Evolutionary conservation across 2,113 vertebrate species (phyloP).

Genomic region (Larimichthys crocea): DNA sequence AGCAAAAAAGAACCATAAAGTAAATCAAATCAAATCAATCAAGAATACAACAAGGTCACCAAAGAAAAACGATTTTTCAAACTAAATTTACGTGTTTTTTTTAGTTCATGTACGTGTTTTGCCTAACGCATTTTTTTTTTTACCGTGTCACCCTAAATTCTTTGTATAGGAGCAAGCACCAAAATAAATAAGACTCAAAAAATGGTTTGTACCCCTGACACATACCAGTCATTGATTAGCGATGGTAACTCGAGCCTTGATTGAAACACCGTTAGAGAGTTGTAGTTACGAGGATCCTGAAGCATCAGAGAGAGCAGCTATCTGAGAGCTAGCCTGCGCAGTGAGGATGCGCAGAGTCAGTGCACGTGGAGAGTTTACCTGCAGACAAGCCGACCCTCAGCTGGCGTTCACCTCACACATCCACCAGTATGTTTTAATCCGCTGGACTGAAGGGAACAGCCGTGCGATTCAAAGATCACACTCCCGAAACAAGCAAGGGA

Average conservation of each 20-base stretch:
- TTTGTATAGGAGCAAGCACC: not conserved
- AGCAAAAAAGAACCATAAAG: too few species aligned
- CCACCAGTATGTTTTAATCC: constrained; percentile 19
- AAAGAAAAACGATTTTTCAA: not conserved
- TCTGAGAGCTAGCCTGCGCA: constrained; percentile 9
- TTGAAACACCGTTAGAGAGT: not conserved
- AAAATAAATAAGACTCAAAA: not conserved
- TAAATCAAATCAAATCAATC: too few species aligned
- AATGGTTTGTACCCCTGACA: not conserved
- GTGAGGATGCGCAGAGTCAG: not conserved
- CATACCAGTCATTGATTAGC: too few species aligned
- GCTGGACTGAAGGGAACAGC: not conserved
- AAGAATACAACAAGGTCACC: too few species aligned
- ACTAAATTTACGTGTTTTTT: not conserved
- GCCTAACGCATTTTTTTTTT: too few species aligned
- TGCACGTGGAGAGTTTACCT: constrained; percentile 8
- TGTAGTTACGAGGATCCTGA: constrained; percentile 11
- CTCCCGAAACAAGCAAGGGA: not conserved
- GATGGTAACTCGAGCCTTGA: not conserved
- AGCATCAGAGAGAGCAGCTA: constrained; percentile 39
- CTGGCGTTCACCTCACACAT: not conserved
- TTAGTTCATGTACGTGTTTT: not conserved
- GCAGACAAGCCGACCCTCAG: not conserved
- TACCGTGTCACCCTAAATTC: not conserved
- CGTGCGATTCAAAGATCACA: not conserved